These are phyloP conservation scores for Channa maculata DNA, from an alignment of 2,113 vertebrate species.

Conservation along the genomic window DNA sequence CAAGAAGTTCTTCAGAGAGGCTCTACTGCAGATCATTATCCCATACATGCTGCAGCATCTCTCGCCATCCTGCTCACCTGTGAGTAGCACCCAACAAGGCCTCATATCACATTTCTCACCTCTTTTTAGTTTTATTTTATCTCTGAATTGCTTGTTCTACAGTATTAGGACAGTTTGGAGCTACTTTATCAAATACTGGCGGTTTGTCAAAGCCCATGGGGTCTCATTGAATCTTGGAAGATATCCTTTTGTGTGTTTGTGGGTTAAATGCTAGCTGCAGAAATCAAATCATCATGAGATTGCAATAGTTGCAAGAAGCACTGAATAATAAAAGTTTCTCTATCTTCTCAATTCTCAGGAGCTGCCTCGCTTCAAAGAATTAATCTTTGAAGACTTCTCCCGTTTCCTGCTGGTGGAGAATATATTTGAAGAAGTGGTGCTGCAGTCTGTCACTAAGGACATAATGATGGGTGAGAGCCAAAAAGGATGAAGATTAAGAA, in stretches of 20 bases:
- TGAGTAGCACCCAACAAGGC: constrained; percentile 66
- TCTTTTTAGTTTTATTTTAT: background rate
- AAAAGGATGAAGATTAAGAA: background rate
- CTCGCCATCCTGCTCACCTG: constrained; percentile 87
- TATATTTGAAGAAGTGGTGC: constrained; percentile 93
- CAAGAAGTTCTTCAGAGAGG: constrained; percentile 98
- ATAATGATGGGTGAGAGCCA: constrained; percentile 91
- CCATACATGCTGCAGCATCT: constrained; percentile 97
- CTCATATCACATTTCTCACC: background rate
- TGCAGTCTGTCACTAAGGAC: constrained; percentile 95
- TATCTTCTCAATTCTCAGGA: constrained; percentile 79
- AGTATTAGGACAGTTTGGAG: too few species aligned
- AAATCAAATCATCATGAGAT: background rate
- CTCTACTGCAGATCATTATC: constrained; percentile 95
- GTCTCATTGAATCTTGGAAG: too few species aligned
- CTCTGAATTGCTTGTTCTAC: too few species aligned
- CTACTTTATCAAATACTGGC: too few species aligned
- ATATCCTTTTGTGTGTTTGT: too few species aligned
- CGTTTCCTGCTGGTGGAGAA: constrained; percentile 94
- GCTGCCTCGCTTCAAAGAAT: constrained; percentile 90
- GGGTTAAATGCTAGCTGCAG: background rate
- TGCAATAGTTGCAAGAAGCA: background rate
- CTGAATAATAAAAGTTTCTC: too few species aligned
- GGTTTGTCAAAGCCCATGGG: too few species aligned
- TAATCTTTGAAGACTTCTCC: constrained; percentile 96